Conservation (phyloP, 2,888 invertebrate species). For the Tanytarsus gracilentus region DNA sequence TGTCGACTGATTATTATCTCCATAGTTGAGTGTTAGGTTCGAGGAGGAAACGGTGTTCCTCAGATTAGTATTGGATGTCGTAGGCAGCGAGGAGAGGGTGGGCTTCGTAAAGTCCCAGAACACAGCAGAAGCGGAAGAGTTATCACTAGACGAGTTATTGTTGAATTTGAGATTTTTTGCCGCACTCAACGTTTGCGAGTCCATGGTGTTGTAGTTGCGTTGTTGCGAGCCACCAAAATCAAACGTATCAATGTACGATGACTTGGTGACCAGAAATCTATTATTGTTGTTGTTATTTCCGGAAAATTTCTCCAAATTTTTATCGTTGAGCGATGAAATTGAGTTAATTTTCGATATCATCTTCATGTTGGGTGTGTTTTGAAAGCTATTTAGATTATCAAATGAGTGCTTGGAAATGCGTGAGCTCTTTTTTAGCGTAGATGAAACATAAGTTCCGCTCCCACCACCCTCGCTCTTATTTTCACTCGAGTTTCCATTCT, state of each 20-base stretch:
- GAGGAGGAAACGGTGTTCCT: conserved; percentile 28
- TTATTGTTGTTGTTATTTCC: conserved; percentile 23
- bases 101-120: conserved; percentile 27
- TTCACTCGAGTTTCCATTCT: conserved; percentile 22
- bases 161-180: conserved; percentile 26
- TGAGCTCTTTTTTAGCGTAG: conserved; percentile 10
- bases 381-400: conserved; percentile 27
- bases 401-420: conserved; percentile 28
- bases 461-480: conserved; percentile 8
- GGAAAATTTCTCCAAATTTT: conserved; percentile 27
- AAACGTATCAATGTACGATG: conserved; percentile 18
- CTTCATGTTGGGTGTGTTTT: conserved; percentile 28
- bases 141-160: conserved; percentile 8
- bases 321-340: conserved; percentile 20
- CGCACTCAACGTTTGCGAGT: conserved; percentile 11
- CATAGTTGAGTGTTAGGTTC: conserved; percentile 18
- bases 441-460: not conserved
- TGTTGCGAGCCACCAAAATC: conserved; percentile 21
- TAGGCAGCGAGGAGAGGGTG: conserved; percentile 13
- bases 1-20: conserved; percentile 1
- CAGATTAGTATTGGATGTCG: conserved; percentile 17
- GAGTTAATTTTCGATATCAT: conserved; percentile 28
- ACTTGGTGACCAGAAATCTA: conserved; percentile 23
- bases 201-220: conserved; percentile 4
- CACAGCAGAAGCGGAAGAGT: conserved; percentile 28